These are phyloP conservation scores for Aphyosemion australe DNA, from an alignment of 2,113 vertebrate species.

Conservation along the genomic window DNA sequence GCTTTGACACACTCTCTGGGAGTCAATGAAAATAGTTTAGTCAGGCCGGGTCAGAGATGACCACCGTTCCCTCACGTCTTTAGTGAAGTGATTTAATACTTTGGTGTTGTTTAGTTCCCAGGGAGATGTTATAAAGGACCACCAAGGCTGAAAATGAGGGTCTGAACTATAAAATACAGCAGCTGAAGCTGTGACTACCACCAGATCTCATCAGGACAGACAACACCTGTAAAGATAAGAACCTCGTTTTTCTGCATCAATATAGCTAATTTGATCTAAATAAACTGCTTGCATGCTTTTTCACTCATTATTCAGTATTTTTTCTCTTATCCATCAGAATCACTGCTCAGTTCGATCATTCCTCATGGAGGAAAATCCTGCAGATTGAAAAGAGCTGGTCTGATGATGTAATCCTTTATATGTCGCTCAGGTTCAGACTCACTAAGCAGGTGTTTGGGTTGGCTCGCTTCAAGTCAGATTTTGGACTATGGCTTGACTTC, in stretches of 20 bases:
- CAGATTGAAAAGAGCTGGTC: slow-evolving; percentile 11
- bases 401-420: slow-evolving; percentile 47
- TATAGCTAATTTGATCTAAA: neutral
- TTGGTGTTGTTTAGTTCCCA: neutral
- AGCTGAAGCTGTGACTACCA: too few species aligned
- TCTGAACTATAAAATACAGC: neutral
- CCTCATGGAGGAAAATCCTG: slow-evolving; percentile 12
- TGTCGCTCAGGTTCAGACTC: slow-evolving; percentile 40
- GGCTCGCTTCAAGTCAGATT: slow-evolving; percentile 49
- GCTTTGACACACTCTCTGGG: slow-evolving; percentile 35
- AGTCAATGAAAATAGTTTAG: slow-evolving; percentile 22
- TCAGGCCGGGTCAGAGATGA: slow-evolving; percentile 36
- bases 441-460: slow-evolving; percentile 55
- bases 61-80: slow-evolving; percentile 34
- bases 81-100: slow-evolving; percentile 19
- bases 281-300: neutral
- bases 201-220: too few species aligned
- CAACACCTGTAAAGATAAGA: neutral
- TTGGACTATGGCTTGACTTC: slow-evolving; percentile 46
- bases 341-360: slow-evolving; percentile 11
- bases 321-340: neutral
- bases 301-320: neutral
- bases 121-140: neutral
- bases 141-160: neutral
- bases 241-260: too few species aligned